A percentile compares a stretch with the other conserved stretches of the same genome.
phyloP scores from a whole-genome alignment of 1,140 invertebrate genomes.

The Drosophila chauvacae region DNA sequence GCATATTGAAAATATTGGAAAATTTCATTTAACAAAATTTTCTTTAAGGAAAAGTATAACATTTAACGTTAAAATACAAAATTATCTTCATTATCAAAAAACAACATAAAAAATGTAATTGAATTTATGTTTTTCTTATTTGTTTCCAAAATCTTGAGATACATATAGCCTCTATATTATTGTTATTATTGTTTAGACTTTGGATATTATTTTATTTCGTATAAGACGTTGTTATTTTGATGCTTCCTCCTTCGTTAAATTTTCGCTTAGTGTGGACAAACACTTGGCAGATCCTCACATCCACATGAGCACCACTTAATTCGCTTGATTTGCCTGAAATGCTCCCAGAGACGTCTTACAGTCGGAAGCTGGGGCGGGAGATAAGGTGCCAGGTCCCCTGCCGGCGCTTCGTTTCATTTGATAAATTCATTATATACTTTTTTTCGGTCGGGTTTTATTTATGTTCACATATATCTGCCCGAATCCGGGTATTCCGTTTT shows the following conservation, averaged over 20 bases:
- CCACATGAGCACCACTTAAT: constrained; percentile 61
- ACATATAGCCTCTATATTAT: too few species aligned
- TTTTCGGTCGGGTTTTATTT: constrained; percentile 54
- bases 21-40: too few species aligned
- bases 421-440: constrained; percentile 31
- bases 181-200: too few species aligned
- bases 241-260: background rate
- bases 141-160: too few species aligned
- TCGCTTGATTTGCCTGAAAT: constrained; percentile 67
- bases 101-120: too few species aligned
- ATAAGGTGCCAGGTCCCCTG: constrained; percentile 39
- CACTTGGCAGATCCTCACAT: constrained; percentile 37
- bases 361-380: constrained; percentile 23
- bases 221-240: background rate
- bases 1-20: too few species aligned
- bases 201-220: background rate
- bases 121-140: too few species aligned
- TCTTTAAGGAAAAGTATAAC: too few species aligned
- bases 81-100: too few species aligned
- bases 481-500: constrained; percentile 7
- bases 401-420: constrained; percentile 39
- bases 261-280: constrained; percentile 23
- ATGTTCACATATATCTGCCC: constrained; percentile 46
- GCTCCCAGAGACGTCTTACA: constrained; percentile 20
- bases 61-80: background rate